Conservation (phyloP, 2,888 invertebrate species). For the Apamea monoglypha region DNA sequence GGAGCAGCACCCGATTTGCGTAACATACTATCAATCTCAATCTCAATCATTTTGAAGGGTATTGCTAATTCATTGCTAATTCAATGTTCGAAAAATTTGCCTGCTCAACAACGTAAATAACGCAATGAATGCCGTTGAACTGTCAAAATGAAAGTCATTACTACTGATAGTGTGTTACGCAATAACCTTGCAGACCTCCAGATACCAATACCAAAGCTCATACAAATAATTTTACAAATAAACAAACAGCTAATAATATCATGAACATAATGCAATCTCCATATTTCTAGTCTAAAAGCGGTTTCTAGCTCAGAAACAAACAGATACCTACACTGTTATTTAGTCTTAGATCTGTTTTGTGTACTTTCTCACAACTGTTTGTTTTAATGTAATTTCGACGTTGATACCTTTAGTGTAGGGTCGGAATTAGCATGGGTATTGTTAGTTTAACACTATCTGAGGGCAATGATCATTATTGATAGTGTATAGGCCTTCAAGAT, state of each 20-base stretch:
- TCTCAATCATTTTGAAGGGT: too few species aligned
- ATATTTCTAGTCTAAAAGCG: conserved; percentile 56
- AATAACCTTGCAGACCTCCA: neutral
- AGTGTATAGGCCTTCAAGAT: conserved; percentile 53
- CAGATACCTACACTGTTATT: conserved; percentile 49
- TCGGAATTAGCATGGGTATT: conserved; percentile 40
- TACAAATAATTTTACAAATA: conserved; percentile 4
- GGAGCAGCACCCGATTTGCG: too few species aligned
- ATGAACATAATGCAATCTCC: conserved; percentile 26
- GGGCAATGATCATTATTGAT: conserved; percentile 57
- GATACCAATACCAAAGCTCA: conserved; percentile 9
- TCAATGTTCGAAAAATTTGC: neutral
- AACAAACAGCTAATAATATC: conserved; percentile 31
- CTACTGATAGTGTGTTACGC: too few species aligned
- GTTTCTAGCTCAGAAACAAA: conserved; percentile 55
- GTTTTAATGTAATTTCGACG: conserved; percentile 19
- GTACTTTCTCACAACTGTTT: conserved; percentile 52
- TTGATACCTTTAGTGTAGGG: neutral
- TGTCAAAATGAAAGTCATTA: too few species aligned
- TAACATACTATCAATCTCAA: too few species aligned
- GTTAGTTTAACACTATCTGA: conserved; percentile 42
- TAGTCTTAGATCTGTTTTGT: conserved; percentile 31
- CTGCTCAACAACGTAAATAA: neutral
- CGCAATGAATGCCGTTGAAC: neutral
- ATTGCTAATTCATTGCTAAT: too few species aligned